These are phyloP conservation scores for Pitta sordida DNA, from an alignment of 2,113 vertebrate species.

Conservation along the genomic window DNA sequence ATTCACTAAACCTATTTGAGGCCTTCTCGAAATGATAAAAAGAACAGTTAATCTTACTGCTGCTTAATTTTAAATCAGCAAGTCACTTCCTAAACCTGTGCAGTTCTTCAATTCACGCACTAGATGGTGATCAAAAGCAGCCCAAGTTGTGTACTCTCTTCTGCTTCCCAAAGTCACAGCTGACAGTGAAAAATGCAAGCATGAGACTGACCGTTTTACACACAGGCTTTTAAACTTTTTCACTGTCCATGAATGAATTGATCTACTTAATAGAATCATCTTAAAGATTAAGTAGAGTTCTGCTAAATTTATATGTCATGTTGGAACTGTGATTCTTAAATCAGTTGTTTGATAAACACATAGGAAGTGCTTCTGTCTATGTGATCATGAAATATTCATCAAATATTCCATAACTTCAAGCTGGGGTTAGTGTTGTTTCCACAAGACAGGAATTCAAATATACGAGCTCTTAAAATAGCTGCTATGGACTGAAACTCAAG, in stretches of 20 bases:
- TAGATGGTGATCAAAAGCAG: slow-evolving; percentile 73
- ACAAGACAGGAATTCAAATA: background rate
- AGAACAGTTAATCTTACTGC: background rate
- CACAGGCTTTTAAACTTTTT: background rate
- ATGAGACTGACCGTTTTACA: background rate
- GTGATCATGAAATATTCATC: background rate
- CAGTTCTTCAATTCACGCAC: slow-evolving; percentile 51
- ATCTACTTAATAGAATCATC: background rate
- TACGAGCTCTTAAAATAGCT: background rate
- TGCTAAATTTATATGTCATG: background rate
- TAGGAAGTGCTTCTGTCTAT: background rate
- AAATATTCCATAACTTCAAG: background rate
- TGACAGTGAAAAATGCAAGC: background rate
- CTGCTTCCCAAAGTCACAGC: background rate
- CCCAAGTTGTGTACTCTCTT: background rate
- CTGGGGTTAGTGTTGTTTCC: background rate
- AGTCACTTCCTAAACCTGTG: background rate
- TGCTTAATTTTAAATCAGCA: background rate
- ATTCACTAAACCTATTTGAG: background rate
- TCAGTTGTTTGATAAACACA: background rate
- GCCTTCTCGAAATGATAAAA: background rate
- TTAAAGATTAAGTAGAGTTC: background rate
- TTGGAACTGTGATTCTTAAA: background rate
- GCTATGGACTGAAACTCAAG: background rate
- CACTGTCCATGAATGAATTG: background rate